Evolutionary conservation across 92 coral and sea anemone species (phyloP), one percentile per base, ranked within the genome.

Genomic region (Muricea muricata): DNA sequence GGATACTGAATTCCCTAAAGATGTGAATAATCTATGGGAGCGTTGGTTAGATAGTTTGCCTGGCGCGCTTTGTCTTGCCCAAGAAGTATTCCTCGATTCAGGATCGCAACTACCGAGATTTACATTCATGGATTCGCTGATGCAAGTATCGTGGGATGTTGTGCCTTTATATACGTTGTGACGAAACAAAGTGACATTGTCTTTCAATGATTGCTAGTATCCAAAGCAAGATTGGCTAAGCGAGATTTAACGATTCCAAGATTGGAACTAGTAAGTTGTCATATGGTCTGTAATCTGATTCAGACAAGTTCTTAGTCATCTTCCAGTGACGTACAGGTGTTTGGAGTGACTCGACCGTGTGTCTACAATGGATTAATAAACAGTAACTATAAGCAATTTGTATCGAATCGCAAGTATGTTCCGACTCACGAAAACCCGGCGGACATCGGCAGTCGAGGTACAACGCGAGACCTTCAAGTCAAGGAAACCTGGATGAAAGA

Each of bases 271-370:
- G 72, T 65, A 4, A 34, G 72, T 10, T 65, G 72, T 34, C 72
- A 65, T 65, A 65, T 65, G 37, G 72, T 65, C 42, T 6, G 72
- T 17, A 65, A 65, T 10, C 72, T 65, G 5, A 29, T 65, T 10
- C 42, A 37, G 9, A 37, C 4, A 37, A 37, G 42, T 37, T 37
- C 42, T 82, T 30, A 67, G 52, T 45, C 65, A 47, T 7, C 32
- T 35, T 12, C 15, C 80, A 17, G 28, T 80, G 21, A 11, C 9
- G 3, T n/a, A n/a, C n/a, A n/a, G 74, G 26, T 25, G 56, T 18
- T 56, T 88, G 91, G 88, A 63, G 71, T 14, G 88, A 88, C 61
- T 74, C 84, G 20, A 82, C 63, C 46, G 85, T 88, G 4, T 79
- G 87, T 2, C 57, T 88, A n/a, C 79, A 77, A 48, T 83, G 88